A percentile compares a stretch with the other conserved stretches of the same genome.
Conservation (phyloP, 1,140 invertebrate genomes). For the Bombus consobrinus region DNA sequence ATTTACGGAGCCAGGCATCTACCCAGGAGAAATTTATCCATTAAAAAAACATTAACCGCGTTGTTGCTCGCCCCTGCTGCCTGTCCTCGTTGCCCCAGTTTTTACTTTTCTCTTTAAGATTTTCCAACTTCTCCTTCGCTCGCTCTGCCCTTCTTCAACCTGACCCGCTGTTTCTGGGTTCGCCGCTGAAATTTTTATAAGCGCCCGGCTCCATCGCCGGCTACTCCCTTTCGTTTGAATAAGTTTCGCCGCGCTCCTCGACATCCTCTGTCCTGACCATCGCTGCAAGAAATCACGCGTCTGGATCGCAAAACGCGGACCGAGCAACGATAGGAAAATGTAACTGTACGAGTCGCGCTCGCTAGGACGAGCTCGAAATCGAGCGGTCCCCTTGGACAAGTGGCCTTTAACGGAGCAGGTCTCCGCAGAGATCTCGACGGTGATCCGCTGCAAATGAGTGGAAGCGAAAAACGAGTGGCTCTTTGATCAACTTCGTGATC, state of each 20-base stretch:
- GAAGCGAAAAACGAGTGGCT: slow-evolving; percentile 27
- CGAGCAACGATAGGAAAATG: too few species aligned
- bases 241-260: neutral
- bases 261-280: too few species aligned
- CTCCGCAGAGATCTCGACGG: slow-evolving; percentile 3
- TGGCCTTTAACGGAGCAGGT: slow-evolving; percentile 19
- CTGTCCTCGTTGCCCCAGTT: neutral
- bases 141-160: neutral
- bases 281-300: neutral
- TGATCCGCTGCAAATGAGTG: slow-evolving; percentile 39
- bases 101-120: neutral
- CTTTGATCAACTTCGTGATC: slow-evolving; percentile 52
- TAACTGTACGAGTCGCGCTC: neutral
- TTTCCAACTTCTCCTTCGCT: neutral
- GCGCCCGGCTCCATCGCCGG: neutral
- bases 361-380: neutral
- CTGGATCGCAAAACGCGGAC: too few species aligned
- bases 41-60: slow-evolving; percentile 8
- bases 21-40: neutral
- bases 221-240: neutral
- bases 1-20: neutral
- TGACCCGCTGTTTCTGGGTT: neutral
- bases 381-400: slow-evolving; percentile 7
- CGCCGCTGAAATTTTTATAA: slow-evolving; percentile 8
- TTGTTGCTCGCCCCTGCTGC: neutral